Evolutionary conservation across 2,797 vertebrate genomes (phyloP).

Genomic region (Phoebastria nigripes): DNA sequence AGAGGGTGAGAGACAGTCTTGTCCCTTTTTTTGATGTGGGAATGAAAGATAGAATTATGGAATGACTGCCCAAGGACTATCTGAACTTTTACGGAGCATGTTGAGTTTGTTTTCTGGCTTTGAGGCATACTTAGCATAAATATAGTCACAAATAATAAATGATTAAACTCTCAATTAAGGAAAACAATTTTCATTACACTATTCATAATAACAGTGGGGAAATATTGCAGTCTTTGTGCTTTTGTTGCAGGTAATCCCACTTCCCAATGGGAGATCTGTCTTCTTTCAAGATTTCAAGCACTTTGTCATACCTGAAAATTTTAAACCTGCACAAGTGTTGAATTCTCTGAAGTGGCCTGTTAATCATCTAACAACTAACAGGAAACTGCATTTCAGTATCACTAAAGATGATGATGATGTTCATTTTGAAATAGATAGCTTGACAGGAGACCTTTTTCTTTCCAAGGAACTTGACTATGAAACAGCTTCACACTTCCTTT

Average conservation of each 20-base stretch:
- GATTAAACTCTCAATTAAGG: background rate
- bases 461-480: constrained; percentile 89
- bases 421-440: constrained; percentile 82
- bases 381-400: constrained; percentile 77
- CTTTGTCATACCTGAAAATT: constrained; percentile 83
- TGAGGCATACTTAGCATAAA: background rate
- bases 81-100: background rate
- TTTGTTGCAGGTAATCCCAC: constrained; percentile 80
- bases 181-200: background rate
- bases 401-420: constrained; percentile 74
- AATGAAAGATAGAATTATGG: background rate
- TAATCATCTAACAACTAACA: background rate
- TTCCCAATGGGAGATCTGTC: constrained; percentile 30
- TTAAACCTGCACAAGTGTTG: constrained; percentile 78
- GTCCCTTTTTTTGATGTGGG: background rate
- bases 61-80: background rate
- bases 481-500: constrained; percentile 77
- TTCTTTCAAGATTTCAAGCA: constrained; percentile 70
- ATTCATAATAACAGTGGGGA: background rate
- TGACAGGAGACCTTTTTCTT: constrained; percentile 85
- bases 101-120: background rate
- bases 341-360: constrained; percentile 71
- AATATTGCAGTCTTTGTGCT: background rate
- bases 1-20: background rate
- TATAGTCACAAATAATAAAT: background rate